Evolutionary conservation across 2,113 vertebrate species (phyloP).

Genomic region (Jaculus jaculus): DNA sequence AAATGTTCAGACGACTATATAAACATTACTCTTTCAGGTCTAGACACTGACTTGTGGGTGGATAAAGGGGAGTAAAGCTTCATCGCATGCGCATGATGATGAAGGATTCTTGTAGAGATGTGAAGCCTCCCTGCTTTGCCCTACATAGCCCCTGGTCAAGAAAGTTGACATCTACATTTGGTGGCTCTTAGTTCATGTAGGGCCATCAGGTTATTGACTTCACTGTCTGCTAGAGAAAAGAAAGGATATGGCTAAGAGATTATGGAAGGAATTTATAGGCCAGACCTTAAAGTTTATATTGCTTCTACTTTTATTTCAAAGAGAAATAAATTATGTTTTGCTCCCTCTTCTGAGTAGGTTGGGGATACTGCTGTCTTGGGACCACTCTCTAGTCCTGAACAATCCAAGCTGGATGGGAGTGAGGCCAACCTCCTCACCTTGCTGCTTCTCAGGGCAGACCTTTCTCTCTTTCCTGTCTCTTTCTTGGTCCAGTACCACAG

Average conservation of each 20-base stretch:
- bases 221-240: neutral
- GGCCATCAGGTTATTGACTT: neutral
- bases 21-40: neutral
- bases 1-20: neutral
- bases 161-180: neutral
- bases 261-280: neutral
- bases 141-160: neutral
- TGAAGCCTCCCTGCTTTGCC: neutral
- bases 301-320: neutral
- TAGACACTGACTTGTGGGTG: neutral
- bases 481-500: neutral
- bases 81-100: neutral
- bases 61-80: neutral
- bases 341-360: neutral
- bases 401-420: too few species aligned
- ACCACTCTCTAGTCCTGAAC: neutral
- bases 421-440: too few species aligned
- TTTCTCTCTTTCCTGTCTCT: neutral
- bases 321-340: neutral
- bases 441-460: neutral
- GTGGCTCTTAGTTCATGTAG: neutral
- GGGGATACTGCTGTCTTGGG: neutral
- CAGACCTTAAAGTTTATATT: neutral
- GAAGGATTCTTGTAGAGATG: neutral
- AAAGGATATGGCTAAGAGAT: neutral